phyloP scores from a whole-genome alignment of 2,113 vertebrate species.

The Spea bombifrons region DNA sequence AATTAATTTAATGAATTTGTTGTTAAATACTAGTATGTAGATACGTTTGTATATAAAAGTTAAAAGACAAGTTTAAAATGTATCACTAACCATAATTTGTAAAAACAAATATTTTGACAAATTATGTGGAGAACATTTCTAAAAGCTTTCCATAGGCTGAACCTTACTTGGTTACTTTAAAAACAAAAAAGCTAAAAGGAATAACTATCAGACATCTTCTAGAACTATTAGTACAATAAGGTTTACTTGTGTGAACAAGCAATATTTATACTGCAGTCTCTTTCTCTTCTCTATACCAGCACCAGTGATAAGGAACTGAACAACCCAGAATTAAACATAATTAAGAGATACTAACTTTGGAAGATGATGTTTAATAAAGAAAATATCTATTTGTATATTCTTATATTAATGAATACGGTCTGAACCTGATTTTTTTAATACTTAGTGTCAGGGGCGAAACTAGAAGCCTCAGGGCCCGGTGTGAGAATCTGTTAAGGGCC shows the following conservation, averaged over 20 bases:
- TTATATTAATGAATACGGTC: too few species aligned
- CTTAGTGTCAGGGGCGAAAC: too few species aligned
- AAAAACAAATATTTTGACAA: slow-evolving; percentile 4
- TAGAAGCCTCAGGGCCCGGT: too few species aligned
- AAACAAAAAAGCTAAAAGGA: slow-evolving; percentile 1
- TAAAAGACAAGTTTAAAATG: too few species aligned
- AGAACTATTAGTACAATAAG: not conserved
- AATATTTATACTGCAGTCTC: slow-evolving; percentile 6
- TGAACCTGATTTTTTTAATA: too few species aligned
- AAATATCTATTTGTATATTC: not conserved
- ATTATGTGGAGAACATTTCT: not conserved
- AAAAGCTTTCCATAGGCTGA: not conserved
- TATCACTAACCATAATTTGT: not conserved
- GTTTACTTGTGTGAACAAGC: not conserved
- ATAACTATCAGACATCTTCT: slow-evolving; percentile 2
- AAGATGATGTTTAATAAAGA: not conserved
- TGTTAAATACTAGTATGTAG: too few species aligned
- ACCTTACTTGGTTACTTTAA: not conserved
- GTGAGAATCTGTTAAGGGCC: too few species aligned
- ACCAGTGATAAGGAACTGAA: not conserved
- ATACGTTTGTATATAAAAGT: too few species aligned
- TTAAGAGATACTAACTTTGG: not conserved
- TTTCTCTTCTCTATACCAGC: not conserved
- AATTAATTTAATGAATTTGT: too few species aligned
- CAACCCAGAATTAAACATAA: not conserved